phyloP scores from a whole-genome alignment of 2,797 vertebrate genomes.

The Iguana delicatissima region DNA sequence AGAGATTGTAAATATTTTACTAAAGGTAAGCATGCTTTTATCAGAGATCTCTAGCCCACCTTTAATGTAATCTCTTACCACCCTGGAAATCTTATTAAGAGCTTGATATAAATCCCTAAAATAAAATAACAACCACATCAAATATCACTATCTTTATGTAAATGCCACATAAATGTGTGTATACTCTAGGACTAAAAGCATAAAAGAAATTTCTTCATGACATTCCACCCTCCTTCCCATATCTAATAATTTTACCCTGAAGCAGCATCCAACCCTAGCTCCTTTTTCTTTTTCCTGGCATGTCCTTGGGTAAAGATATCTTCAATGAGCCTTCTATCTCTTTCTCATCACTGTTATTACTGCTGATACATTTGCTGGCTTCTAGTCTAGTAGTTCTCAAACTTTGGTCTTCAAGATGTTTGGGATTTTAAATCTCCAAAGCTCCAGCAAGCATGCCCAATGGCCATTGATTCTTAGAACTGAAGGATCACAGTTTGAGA shows the following conservation, averaged over 20 bases:
- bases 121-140: background rate
- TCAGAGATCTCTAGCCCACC: background rate
- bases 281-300: background rate
- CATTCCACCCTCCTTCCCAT: background rate
- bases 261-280: background rate
- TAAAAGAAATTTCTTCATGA: background rate
- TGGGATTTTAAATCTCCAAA: too few species aligned
- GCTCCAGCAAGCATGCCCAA: too few species aligned
- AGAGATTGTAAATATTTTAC: background rate
- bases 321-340: too few species aligned
- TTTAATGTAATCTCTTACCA: background rate
- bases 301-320: background rate
- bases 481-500: too few species aligned
- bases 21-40: background rate
- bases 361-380: too few species aligned
- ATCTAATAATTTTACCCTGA: background rate
- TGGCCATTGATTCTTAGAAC: too few species aligned
- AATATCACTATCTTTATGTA: background rate
- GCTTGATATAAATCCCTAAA: background rate
- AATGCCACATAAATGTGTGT: background rate
- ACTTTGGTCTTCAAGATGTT: too few species aligned
- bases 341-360: too few species aligned
- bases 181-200: background rate
- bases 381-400: too few species aligned
- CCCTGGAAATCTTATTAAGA: background rate